phyloP scores from a whole-genome alignment of 1,140 invertebrate genomes.

The Caenorhabditis briggsae region DNA sequence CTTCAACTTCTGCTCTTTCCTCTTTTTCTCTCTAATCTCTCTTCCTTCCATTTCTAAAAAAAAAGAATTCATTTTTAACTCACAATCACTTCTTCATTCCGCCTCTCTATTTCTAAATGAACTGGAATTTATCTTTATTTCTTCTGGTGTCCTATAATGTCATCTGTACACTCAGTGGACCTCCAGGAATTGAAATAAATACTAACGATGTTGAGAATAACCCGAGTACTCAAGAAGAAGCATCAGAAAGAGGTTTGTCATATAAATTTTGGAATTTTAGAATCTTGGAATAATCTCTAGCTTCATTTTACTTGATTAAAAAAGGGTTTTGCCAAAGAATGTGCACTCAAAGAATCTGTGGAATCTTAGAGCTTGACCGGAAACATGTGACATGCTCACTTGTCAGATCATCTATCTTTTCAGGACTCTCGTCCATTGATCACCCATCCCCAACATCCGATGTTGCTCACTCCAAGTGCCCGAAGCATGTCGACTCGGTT shows the following conservation, averaged over 20 bases:
- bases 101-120: background rate
- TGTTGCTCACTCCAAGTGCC: constrained; percentile 25
- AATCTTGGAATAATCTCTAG: background rate
- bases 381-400: constrained; percentile 25
- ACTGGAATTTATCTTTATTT: constrained; percentile 1
- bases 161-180: background rate
- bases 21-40: background rate
- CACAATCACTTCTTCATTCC: background rate
- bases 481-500: constrained; percentile 56
- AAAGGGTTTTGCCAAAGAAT: too few species aligned
- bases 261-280: too few species aligned
- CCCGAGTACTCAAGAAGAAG: background rate
- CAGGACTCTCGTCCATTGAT: constrained; percentile 36
- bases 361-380: background rate
- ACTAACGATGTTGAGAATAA: background rate
- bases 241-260: background rate
- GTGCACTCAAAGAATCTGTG: too few species aligned
- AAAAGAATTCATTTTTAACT: background rate
- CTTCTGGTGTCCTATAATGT: background rate
- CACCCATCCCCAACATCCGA: background rate
- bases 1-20: background rate
- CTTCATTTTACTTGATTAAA: background rate
- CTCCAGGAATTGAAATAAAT: constrained; percentile 6
- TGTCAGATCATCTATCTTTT: constrained; percentile 40
- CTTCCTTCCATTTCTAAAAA: background rate